phyloP scores from a whole-genome alignment of 2,888 invertebrate genomes.

The Idaea biselata region DNA sequence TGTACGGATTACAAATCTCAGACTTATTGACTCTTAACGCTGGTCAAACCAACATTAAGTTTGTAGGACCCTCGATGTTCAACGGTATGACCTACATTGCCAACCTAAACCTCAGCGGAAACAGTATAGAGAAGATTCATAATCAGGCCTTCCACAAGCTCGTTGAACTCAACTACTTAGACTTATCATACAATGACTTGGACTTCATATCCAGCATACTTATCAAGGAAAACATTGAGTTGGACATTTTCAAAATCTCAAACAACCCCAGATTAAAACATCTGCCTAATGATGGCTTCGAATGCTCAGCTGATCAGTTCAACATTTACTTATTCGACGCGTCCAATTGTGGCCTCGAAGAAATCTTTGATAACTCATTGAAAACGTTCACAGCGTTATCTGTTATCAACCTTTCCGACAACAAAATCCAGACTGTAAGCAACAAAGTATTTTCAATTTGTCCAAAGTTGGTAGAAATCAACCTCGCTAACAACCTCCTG shows the following conservation, averaged over 20 bases:
- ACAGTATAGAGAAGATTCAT: conserved; percentile 84
- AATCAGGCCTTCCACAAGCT: conserved; percentile 85
- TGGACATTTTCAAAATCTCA: conserved; percentile 86
- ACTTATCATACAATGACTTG: conserved; percentile 87
- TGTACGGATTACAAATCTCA: conserved; percentile 82
- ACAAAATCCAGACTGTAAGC: conserved; percentile 81
- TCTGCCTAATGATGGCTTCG: conserved; percentile 85
- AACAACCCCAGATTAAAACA: conserved; percentile 85
- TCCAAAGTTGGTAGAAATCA: conserved; percentile 84
- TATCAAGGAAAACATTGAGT: conserved; percentile 84
- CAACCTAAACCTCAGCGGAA: conserved; percentile 85
- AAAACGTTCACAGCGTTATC: conserved; percentile 86
- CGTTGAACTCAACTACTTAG: conserved; percentile 84
- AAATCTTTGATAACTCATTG: conserved; percentile 83
- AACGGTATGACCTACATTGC: conserved; percentile 83
- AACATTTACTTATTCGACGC: conserved; percentile 87
- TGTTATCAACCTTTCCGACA: conserved; percentile 84
- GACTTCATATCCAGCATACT: conserved; percentile 84
- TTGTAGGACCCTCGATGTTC: conserved; percentile 84
- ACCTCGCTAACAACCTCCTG: conserved; percentile 86
- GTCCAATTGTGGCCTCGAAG: conserved; percentile 85
- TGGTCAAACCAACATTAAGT: conserved; percentile 84
- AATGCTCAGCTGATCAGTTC: conserved; percentile 80
- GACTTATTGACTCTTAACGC: conserved; percentile 85
- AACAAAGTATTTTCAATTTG: conserved; percentile 76